phyloP scores from a whole-genome alignment of 1,140 invertebrate species.

The Drosophila ironensis region DNA sequence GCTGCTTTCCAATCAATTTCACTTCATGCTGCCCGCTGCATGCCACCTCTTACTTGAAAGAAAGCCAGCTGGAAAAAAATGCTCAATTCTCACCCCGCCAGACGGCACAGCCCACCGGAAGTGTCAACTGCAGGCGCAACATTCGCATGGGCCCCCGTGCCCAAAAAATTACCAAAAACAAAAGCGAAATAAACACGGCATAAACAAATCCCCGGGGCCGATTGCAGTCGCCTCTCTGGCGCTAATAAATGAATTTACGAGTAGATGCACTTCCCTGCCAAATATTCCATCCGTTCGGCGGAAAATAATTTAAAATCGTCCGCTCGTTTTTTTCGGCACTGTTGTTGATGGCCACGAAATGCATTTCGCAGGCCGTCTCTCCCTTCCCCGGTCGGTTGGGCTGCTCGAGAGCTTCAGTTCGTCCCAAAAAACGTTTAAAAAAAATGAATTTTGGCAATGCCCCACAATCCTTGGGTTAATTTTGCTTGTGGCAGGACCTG shows the following conservation, averaged over 20 bases:
- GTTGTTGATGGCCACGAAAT: constrained; percentile 38
- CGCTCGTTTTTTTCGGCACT: constrained; percentile 35
- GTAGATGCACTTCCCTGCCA: constrained; percentile 68
- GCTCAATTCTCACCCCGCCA: not conserved
- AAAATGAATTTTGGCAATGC: constrained; percentile 10
- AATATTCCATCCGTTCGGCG: constrained; percentile 47
- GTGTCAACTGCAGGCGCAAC: constrained; percentile 70
- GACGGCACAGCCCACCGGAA: not conserved
- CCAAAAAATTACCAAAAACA: constrained; percentile 1
- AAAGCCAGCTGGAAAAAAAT: constrained; percentile 45
- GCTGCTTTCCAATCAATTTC: constrained; percentile 79
- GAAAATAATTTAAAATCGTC: constrained; percentile 62
- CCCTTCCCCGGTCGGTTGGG: not conserved
- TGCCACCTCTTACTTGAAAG: constrained; percentile 61
- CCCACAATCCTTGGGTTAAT: not conserved
- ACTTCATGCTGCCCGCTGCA: constrained; percentile 64
- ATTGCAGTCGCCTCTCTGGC: constrained; percentile 24
- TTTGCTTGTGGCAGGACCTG: constrained; percentile 1
- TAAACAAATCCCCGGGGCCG: constrained; percentile 62
- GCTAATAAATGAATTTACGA: constrained; percentile 81
- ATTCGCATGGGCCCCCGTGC: constrained; percentile 1
- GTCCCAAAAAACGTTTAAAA: constrained; percentile 9
- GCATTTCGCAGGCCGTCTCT: constrained; percentile 26
- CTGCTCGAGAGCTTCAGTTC: not conserved
- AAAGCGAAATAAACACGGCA: constrained; percentile 40